These are phyloP conservation scores for Oreotrochilus melanogaster DNA, from an alignment of 2,113 vertebrate genomes.

Conservation along the genomic window DNA sequence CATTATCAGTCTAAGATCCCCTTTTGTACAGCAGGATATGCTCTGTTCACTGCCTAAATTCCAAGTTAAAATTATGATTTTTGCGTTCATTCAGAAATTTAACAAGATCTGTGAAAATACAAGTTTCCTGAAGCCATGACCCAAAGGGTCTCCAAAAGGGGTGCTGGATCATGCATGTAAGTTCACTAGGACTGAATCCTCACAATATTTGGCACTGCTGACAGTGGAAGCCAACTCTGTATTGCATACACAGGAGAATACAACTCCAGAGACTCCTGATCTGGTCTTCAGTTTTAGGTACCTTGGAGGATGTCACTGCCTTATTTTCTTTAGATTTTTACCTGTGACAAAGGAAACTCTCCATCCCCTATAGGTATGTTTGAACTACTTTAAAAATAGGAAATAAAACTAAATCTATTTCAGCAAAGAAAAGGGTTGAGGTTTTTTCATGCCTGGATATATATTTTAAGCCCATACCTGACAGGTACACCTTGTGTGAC, in stretches of 20 bases:
- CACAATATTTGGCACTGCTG: background rate
- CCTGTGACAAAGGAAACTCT: background rate
- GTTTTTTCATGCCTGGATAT: background rate
- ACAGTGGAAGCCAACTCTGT: background rate
- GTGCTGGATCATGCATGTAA: background rate
- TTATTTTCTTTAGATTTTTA: background rate
- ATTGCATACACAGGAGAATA: background rate
- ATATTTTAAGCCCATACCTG: background rate
- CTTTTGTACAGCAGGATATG: background rate
- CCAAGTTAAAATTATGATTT: background rate
- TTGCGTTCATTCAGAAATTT: background rate
- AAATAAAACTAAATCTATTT: background rate
- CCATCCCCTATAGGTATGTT: background rate
- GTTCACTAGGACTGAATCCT: background rate
- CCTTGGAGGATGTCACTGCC: background rate
- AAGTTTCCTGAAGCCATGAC: background rate
- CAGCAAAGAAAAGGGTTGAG: background rate
- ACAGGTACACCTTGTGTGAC: background rate
- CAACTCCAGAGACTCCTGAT: background rate
- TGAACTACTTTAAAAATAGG: background rate
- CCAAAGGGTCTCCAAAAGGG: background rate
- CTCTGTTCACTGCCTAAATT: background rate
- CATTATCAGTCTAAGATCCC: background rate
- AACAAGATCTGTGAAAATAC: background rate
- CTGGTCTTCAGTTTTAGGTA: background rate